A percentile compares a stretch with the other conserved stretches of the same genome.
Conservation (phyloP, 2,888 invertebrate species). For the Leptodirus hochenwartii region DNA sequence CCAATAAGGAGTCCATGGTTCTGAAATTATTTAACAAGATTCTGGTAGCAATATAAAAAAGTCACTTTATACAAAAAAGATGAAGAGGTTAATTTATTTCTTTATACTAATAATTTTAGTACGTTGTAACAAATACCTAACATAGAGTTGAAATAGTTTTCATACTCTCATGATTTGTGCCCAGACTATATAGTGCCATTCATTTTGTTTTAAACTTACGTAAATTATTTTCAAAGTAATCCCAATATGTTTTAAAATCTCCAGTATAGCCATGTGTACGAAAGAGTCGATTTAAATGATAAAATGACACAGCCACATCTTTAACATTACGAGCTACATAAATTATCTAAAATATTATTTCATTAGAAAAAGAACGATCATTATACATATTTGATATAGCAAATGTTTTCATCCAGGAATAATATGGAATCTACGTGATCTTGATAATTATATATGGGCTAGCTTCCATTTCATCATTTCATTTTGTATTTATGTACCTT, state of each 20-base stretch:
- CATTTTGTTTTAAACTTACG: conserved; percentile 30
- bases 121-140: too few relatives aligned
- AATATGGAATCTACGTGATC: too few relatives aligned
- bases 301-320: conserved; percentile 71
- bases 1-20: conserved; percentile 61
- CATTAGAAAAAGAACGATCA: neutral
- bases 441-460: neutral
- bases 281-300: conserved; percentile 52
- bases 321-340: conserved; percentile 76
- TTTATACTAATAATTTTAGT: too few relatives aligned
- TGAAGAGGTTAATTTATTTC: too few relatives aligned
- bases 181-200: too few relatives aligned
- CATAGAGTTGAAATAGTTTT: too few relatives aligned
- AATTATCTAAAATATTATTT: conserved; percentile 35
- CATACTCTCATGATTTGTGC: too few relatives aligned
- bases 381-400: neutral
- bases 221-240: conserved; percentile 45
- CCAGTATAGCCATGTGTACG: conserved; percentile 49
- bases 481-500: conserved; percentile 24
- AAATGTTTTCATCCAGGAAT: too few relatives aligned
- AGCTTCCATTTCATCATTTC: conserved; percentile 1
- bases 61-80: too few relatives aligned
- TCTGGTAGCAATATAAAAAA: too few relatives aligned
- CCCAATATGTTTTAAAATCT: conserved; percentile 50
- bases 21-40: conserved; percentile 23